phyloP scores from a whole-genome alignment of 2,113 vertebrate genomes.

The Chaetodon auriga region DNA sequence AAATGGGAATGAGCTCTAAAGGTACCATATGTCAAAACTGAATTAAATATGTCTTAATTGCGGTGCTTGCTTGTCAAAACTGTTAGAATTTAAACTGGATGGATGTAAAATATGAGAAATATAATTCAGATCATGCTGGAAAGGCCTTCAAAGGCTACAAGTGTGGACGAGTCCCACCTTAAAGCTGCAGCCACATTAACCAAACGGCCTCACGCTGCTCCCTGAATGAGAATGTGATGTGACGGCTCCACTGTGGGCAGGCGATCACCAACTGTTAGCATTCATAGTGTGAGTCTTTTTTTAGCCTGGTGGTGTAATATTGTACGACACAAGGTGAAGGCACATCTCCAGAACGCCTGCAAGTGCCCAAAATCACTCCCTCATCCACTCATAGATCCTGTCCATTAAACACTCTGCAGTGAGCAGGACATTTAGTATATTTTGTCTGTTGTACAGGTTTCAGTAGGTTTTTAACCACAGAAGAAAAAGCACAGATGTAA shows the following conservation, averaged over 20 bases:
- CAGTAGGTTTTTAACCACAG: too few species aligned
- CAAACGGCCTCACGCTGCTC: neutral
- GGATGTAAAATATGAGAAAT: too few species aligned
- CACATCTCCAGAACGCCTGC: neutral
- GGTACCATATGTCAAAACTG: neutral
- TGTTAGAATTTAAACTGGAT: too few species aligned
- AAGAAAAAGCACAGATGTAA: too few species aligned
- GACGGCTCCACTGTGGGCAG: neutral
- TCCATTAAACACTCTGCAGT: too few species aligned
- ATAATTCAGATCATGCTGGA: too few species aligned
- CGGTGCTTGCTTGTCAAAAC: neutral
- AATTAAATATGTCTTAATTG: neutral
- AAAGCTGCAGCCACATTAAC: neutral
- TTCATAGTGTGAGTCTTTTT: neutral
- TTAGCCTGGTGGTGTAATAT: neutral
- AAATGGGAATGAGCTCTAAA: conserved; percentile 7
- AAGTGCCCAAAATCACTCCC: neutral
- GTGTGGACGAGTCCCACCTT: neutral
- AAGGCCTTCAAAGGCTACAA: neutral
- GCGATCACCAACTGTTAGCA: neutral
- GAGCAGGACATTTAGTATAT: too few species aligned
- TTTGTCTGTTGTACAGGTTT: too few species aligned
- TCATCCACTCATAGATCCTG: neutral
- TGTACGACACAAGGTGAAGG: neutral
- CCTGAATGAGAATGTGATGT: neutral